Conservation (phyloP, 2,888 invertebrate genomes). For the Eremobia ochroleuca region DNA sequence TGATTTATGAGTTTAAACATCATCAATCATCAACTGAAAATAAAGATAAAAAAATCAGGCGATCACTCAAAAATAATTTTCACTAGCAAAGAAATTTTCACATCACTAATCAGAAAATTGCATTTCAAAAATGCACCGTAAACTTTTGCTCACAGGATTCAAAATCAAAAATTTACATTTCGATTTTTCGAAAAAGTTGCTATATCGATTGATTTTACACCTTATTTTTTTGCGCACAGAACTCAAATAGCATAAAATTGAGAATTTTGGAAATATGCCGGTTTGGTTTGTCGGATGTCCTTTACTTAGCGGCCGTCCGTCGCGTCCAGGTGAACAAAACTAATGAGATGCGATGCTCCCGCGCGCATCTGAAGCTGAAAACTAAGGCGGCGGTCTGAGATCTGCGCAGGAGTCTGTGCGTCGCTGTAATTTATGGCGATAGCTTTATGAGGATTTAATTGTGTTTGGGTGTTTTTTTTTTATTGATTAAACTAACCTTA, state of each 20-base stretch:
- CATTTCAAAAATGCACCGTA: constrained; percentile 32
- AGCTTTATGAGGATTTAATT: constrained; percentile 5
- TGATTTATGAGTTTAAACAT: constrained; percentile 52
- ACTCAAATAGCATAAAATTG: constrained; percentile 30
- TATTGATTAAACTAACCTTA: not conserved
- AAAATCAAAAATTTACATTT: not conserved
- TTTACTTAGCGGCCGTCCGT: constrained; percentile 68
- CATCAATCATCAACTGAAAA: constrained; percentile 45
- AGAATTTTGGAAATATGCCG: constrained; percentile 31
- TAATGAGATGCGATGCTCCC: constrained; percentile 66
- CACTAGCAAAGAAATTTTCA: constrained; percentile 51
- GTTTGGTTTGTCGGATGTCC: constrained; percentile 43
- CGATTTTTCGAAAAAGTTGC: constrained; percentile 8
- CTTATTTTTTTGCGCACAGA: constrained; percentile 39
- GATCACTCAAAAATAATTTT: constrained; percentile 61
- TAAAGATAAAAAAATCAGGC: constrained; percentile 19
- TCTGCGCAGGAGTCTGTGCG: constrained; percentile 34
- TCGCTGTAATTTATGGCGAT: constrained; percentile 22
- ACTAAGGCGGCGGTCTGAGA: constrained; percentile 68
- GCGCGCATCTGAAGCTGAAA: constrained; percentile 76
- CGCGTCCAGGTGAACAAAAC: constrained; percentile 75
- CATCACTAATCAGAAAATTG: constrained; percentile 45
- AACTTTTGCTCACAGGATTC: constrained; percentile 14
- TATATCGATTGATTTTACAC: constrained; percentile 28
- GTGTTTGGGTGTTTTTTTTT: not conserved